Conservation (phyloP, 1,140 invertebrate genomes). For the Hesperophylax magnus region DNA sequence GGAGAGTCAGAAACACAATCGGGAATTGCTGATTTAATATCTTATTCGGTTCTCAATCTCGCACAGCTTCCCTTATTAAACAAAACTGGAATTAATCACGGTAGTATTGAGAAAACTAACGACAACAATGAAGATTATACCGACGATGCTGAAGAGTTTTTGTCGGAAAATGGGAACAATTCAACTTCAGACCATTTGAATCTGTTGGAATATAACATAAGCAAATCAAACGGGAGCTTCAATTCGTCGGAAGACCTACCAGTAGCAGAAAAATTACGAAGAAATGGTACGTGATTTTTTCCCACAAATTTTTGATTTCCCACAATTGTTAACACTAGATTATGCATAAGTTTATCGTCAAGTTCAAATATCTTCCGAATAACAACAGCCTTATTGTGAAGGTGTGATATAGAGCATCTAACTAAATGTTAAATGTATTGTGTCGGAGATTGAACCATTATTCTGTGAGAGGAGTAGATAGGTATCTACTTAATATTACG, state of each 20-base stretch:
- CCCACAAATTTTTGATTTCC: background rate
- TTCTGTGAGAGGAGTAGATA: no score
- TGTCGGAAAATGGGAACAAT: background rate
- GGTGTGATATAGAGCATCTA: no score
- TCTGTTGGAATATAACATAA: background rate
- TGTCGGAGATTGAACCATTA: no score
- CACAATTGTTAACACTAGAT: no score
- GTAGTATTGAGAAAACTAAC: background rate
- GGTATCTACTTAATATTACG: no score
- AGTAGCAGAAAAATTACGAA: constrained; percentile 59
- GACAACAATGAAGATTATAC: background rate
- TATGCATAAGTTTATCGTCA: no score
- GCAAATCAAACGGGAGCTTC: constrained; percentile 58
- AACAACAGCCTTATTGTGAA: no score
- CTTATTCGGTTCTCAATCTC: background rate
- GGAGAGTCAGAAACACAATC: constrained; percentile 10
- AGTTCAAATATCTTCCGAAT: no score
- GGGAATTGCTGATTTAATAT: constrained; percentile 1
- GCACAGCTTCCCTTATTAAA: background rate
- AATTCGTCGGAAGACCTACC: constrained; percentile 58
- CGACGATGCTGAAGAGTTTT: background rate
- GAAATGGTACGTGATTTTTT: constrained; percentile 52
- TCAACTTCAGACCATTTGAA: background rate
- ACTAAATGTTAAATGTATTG: no score
- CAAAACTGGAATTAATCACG: background rate